phyloP scores from a whole-genome alignment of 2,113 vertebrate species.

The Pungitius pungitius region DNA sequence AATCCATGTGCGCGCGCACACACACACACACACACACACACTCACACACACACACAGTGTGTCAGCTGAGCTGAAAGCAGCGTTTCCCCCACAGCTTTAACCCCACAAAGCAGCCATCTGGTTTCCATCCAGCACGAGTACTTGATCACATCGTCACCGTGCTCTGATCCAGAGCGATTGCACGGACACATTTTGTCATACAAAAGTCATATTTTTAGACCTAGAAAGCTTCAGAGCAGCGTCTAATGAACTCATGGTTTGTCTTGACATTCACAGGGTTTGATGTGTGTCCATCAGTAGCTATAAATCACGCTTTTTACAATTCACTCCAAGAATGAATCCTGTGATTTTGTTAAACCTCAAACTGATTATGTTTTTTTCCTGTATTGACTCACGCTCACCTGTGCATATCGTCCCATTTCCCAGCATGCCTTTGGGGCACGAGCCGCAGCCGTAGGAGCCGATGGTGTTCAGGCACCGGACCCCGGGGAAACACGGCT shows the following conservation, averaged over 20 bases:
- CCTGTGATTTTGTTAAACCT: not conserved
- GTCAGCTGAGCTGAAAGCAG: not conserved
- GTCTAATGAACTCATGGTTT: conserved; percentile 15
- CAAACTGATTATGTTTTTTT: too few relatives aligned
- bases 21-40: not conserved
- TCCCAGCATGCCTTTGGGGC: conserved; percentile 76
- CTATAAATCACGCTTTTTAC: not conserved
- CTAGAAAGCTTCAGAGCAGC: conserved; percentile 1
- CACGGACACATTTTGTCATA: not conserved
- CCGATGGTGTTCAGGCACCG: conserved; percentile 80
- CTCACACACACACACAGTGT: not conserved
- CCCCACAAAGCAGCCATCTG: conserved; percentile 40
- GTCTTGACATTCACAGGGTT: conserved; percentile 15
- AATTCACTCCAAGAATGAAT: not conserved
- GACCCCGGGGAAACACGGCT: conserved; percentile 79
- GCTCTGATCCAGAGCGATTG: not conserved
- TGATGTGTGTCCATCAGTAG: not conserved
- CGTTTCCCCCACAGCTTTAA: not conserved
- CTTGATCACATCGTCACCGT: not conserved
- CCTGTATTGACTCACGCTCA: conserved; percentile 44
- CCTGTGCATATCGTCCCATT: conserved; percentile 75
- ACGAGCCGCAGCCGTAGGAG: conserved; percentile 77
- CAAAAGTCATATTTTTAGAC: not conserved
- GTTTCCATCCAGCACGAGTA: conserved; percentile 15
- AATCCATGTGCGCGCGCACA: too few relatives aligned